Conservation (phyloP, 1,140 invertebrate species). For the Pseudomyrmex gracilis region DNA sequence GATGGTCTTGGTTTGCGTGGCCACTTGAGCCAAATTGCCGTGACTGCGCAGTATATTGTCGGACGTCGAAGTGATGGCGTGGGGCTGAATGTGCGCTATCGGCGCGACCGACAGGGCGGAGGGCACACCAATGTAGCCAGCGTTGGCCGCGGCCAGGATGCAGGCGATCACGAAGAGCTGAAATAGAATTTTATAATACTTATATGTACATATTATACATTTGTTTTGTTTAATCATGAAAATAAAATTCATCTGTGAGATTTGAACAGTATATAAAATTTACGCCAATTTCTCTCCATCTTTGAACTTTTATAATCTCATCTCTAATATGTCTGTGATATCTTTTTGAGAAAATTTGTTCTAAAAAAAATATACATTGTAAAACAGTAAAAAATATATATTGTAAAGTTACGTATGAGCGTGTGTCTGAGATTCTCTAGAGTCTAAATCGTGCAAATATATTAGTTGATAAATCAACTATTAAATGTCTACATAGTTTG, state of each 20-base stretch:
- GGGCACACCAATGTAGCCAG: constrained; percentile 76
- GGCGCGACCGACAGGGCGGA: constrained; percentile 55
- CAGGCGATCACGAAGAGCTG: constrained; percentile 85
- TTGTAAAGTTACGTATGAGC: too few species aligned
- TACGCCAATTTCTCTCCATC: background rate
- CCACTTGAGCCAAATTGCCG: constrained; percentile 88
- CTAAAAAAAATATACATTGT: too few species aligned
- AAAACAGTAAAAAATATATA: too few species aligned
- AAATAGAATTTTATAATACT: constrained; percentile 67
- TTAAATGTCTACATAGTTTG: background rate
- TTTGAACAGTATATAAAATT: background rate
- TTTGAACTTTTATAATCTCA: background rate
- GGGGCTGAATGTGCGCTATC: constrained; percentile 76
- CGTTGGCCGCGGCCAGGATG: constrained; percentile 77
- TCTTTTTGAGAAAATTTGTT: too few species aligned
- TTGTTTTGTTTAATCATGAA: too few species aligned
- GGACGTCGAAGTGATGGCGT: constrained; percentile 87
- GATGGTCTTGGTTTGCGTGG: constrained; percentile 88
- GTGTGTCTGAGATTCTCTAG: too few species aligned
- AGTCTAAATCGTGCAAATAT: too few species aligned
- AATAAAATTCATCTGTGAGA: background rate
- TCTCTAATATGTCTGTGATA: background rate
- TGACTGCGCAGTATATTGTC: constrained; percentile 88
- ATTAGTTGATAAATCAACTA: too few species aligned
- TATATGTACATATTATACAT: background rate